phyloP scores from a whole-genome alignment of 2,888 invertebrate genomes.

The Teleiodes luculella region DNA sequence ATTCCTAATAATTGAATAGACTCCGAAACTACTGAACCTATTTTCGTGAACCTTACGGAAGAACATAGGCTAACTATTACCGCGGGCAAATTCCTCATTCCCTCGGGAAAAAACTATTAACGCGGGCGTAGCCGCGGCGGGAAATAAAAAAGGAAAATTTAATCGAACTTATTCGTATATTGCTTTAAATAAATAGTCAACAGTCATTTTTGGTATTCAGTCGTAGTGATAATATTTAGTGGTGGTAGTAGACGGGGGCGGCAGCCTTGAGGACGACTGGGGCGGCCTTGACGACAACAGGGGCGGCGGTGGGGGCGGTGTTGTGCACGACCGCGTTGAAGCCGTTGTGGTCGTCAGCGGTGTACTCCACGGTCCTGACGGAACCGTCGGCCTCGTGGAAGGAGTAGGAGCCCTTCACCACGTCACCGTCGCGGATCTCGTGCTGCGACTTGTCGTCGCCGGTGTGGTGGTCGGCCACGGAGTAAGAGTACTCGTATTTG shows the following conservation, averaged over 20 bases:
- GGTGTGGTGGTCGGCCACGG: conserved; percentile 76
- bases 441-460: conserved; percentile 73
- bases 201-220: conserved; percentile 19
- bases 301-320: conserved; percentile 18
- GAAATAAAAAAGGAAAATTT: conserved; percentile 23
- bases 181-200: conserved; percentile 33
- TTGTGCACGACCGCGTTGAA: conserved; percentile 21
- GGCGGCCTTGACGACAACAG: conserved; percentile 15
- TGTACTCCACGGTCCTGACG: conserved; percentile 59
- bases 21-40: too few species aligned
- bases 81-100: too few species aligned
- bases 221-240: conserved; percentile 60
- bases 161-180: conserved; percentile 32
- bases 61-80: too few species aligned
- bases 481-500: conserved; percentile 74
- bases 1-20: too few species aligned
- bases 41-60: too few species aligned
- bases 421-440: conserved; percentile 45
- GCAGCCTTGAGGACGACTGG: conserved; percentile 24
- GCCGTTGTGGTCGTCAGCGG: conserved; percentile 58
- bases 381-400: conserved; percentile 66
- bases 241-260: conserved; percentile 20
- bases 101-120: too few species aligned
- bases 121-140: too few species aligned
- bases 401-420: conserved; percentile 59